Evolutionary conservation across 1,140 invertebrate genomes (phyloP), one percentile per base, ranked within the genome.

Genomic region (Globodera rostochiensis): DNA sequence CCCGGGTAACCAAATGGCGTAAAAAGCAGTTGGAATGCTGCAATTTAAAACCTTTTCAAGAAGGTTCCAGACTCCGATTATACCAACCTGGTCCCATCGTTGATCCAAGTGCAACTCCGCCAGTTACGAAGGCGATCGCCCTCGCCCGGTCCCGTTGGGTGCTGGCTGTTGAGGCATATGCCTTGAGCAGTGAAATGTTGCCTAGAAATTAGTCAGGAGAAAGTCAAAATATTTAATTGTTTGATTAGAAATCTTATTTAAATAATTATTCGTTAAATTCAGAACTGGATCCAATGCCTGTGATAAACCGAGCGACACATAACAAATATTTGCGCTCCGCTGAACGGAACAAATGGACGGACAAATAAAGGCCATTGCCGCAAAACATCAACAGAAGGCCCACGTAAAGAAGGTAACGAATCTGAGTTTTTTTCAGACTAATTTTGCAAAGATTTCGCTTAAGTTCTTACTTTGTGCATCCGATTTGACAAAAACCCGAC

Each of bases 351-450:
- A 86, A 71, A 57, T 82, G 82, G 0, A 80, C 73, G 73, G 69
- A 77, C 4, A 87, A 13, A 74, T 87, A 88, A 8, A 83, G 19
- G n/a, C 82, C 47, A 57, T 87, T 87, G 46, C 86, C 86, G 53
- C 74, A 13, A 70, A 87, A 71, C 67, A 83, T 87, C 9, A 88
- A 45, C 11, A 74, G 21, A 6, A 88, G 74, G n/a, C 87, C 84
- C 67, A 82, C 66, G 47, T 87, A 74, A 7, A 86, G 46, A 0
- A 80, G 74, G 21, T 79, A 36, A 64, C 74, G 77, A 46, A 81
- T 82, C 66, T 78, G 49, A 67, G 25, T 46, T 21, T 15, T 13
- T n/a, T n/a, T 47, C 3, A 77, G 64, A 13, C 13, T 45, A 50
- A 19, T 74, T 74, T 2, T 25, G 21, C 36, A 36, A 36, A 36